Percentiles rank a stretch among this genome's conserved stretches.
Conservation (phyloP, 1,140 invertebrate species). For the Drosophila kikkawai region DNA sequence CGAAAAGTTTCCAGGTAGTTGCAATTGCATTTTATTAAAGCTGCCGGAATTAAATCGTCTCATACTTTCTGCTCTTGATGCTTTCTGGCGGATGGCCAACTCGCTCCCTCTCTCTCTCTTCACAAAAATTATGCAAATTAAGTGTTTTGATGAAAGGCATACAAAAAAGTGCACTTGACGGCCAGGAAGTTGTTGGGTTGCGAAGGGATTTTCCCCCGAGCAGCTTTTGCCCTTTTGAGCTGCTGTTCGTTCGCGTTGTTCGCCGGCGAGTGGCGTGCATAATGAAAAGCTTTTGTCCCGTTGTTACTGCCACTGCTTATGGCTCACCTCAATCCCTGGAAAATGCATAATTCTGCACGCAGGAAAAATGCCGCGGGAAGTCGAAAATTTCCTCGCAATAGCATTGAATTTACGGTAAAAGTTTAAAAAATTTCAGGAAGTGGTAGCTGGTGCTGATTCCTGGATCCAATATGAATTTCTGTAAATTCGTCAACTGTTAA, state of each 20-base stretch:
- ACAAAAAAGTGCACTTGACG: conserved; percentile 71
- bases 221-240: conserved; percentile 55
- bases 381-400: background rate
- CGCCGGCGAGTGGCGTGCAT: conserved; percentile 44
- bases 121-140: conserved; percentile 79
- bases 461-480: background rate
- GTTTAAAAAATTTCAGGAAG: background rate
- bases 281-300: conserved; percentile 63
- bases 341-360: conserved; percentile 36
- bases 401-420: background rate
- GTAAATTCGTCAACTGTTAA: background rate
- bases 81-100: conserved; percentile 10
- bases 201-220: conserved; percentile 11
- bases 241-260: conserved; percentile 47
- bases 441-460: background rate
- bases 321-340: conserved; percentile 41
- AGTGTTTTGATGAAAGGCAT: conserved; percentile 81
- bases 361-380: conserved; percentile 1
- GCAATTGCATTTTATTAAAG: conserved; percentile 73
- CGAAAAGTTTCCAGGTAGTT: conserved; percentile 30
- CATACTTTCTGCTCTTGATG: conserved; percentile 29
- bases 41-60: conserved; percentile 70
- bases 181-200: conserved; percentile 20
- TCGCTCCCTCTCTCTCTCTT: conserved; percentile 33
- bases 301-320: conserved; percentile 30